Percentiles rank a stretch among this genome's conserved stretches.
Conservation (phyloP, 2,888 invertebrate genomes). For the Halocaridina rubra region DNA sequence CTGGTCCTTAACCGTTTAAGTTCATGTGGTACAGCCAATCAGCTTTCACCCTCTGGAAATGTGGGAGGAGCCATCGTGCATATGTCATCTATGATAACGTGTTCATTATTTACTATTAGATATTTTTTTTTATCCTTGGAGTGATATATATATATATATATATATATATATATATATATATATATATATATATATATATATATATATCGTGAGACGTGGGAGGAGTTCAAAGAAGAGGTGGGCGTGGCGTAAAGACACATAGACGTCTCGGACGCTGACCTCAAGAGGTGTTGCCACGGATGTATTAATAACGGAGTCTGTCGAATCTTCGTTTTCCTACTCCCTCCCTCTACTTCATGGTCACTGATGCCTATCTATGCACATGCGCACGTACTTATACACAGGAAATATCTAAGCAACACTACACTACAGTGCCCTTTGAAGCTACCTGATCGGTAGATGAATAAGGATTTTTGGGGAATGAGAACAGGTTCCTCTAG, state of each 20-base stretch:
- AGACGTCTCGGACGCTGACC: slow-evolving; percentile 26
- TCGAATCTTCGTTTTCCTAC: too few relatives aligned
- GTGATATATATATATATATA: neutral
- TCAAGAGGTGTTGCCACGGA: neutral
- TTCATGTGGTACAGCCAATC: too few relatives aligned
- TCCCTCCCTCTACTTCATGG: neutral
- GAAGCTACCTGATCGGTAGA: too few relatives aligned
- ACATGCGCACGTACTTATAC: neutral
- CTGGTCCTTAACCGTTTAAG: too few relatives aligned
- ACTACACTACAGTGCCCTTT: neutral
- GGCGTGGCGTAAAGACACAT: neutral
- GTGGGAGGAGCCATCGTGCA: neutral
- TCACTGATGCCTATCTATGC: neutral
- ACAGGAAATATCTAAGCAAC: neutral
- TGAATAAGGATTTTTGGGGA: too few relatives aligned
- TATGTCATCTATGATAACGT: too few relatives aligned
- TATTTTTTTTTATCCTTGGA: neutral
- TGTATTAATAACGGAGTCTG: slow-evolving; percentile 38
- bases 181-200: neutral
- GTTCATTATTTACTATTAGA: too few relatives aligned
- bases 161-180: neutral
- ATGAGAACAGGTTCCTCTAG: too few relatives aligned
- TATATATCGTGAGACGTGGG: neutral
- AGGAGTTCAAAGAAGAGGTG: neutral
- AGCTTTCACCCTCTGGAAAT: too few relatives aligned